phyloP scores from a whole-genome alignment of 1,140 invertebrate genomes.

The Octopus bimaculoides region DNA sequence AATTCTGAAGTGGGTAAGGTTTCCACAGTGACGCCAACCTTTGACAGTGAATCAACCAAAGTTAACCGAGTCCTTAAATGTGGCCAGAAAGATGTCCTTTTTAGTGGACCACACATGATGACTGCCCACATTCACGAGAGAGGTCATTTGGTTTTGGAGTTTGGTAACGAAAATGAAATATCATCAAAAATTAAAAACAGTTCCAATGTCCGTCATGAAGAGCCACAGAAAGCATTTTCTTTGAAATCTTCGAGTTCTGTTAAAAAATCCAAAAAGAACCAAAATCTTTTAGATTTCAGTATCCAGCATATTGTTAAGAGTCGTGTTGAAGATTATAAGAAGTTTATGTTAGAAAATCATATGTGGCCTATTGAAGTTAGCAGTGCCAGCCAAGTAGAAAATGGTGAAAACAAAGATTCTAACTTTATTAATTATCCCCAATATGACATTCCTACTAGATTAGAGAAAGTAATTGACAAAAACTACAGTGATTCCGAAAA shows the following conservation, averaged over 20 bases:
- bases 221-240: not conserved
- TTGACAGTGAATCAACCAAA: no score
- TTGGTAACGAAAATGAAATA: not conserved
- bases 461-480: not conserved
- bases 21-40: no score
- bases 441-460: not conserved
- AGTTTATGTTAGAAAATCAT: not conserved
- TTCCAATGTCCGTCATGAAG: not conserved
- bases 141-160: not conserved
- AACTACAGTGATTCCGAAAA: not conserved
- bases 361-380: not conserved
- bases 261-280: not conserved
- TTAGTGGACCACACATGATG: not conserved
- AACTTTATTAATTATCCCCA: not conserved
- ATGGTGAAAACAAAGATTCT: not conserved
- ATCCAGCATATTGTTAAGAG: not conserved
- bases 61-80: not conserved
- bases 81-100: not conserved
- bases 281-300: conserved; percentile 1
- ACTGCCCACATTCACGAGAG: not conserved
- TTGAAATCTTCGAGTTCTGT: not conserved
- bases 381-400: not conserved
- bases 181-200: not conserved
- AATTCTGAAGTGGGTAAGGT: no score
- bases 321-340: not conserved